Evolutionary conservation across 2,113 vertebrate species (phyloP), one percentile per base, ranked within the genome.

Genomic region (Callopanchax toddi): DNA sequence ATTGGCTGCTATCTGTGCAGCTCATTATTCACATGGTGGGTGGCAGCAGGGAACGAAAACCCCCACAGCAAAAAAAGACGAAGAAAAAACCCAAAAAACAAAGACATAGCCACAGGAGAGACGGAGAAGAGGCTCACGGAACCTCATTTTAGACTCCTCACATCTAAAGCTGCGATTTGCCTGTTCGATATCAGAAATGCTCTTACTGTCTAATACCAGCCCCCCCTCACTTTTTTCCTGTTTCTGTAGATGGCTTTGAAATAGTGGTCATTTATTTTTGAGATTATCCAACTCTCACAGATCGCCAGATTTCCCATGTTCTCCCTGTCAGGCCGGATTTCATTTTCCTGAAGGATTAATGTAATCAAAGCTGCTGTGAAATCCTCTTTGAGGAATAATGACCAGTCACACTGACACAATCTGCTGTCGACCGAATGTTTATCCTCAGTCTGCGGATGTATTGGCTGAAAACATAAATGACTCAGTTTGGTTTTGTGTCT

Each of bases 11-110:
- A 85, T 85, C 87, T 90, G 89, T 88, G 73, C 58, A 62, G 85
- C 78, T 92, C 85, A 76, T 93, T 92, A 89, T 89, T 91, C 89
- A 89, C 89, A 92, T 88, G 75, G 74, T 79, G 78, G 84, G 89
- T 90, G 90, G 88, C 83, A 89, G 75, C 81, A 89, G 75, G 69
- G 83, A 79, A 72, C 65, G 81, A 84, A 86, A 89, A 82, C 74
- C 82, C 83, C 84, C 79, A 83, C 69, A 78, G 76, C 71, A 58
- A 58, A 65, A 71, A 73, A 61, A 44, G 69, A 67, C 46, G 53
- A 37, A 40, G 11, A 40, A 44, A 44, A 44, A 44, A 51, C 55
- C 25, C 42, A 6, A 36, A 36, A 37, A 13, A 32, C 51, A 82
- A 82, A 74, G 67, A 81, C 2, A 13, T 75, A 81, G 76, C 80